Base-by-base conservation (phyloP, 2,113 vertebrate genomes). In the Empidonax traillii region DNA sequence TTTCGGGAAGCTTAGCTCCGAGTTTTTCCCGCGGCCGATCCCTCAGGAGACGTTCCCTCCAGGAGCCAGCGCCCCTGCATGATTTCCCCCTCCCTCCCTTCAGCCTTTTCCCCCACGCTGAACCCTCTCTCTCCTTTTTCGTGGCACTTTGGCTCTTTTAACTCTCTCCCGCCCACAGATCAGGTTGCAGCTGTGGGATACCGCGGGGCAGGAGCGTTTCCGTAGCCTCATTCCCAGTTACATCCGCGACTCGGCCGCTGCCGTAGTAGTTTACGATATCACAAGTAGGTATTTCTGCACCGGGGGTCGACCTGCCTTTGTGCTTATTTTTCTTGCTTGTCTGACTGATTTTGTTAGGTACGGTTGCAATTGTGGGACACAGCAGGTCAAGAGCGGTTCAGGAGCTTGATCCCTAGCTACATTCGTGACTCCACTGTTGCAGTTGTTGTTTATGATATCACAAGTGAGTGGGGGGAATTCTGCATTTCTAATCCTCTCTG, bases 191-290 rank as follows among this genome's bases (percentile, higher is more conserved):
- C 98, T 99, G 97, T 99, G 99, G 99, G 99, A 99, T 98, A 99
- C 99, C 69, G 99, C 99, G 85, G 99, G 99, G 94, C 99, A 99
- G 97, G 99, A 99, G 98, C 98, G 99, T 95, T 99, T 99, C 98
- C 99, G 99, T 98, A 99, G 99, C 98, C 99, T 99, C 97, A 99
- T 99, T 98, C 99, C 99, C 97, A 99, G 99, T 98, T 99, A 99
- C 98, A 99, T 99, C 98, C 98, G 99, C 97, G 99, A 99, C 98
- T 99, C 99, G 86, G 99, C 99, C 62, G 99, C 99, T 89, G 99
- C 99, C 43, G 99, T 99, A 97, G 99, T 99, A 97, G 99, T 99
- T 97, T 99, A 99, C 97, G 99, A 99, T 99, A 99, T 99, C 96
- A 99, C 99, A 99, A 99, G 99, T 99, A 99, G 98, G 99, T 99